phyloP scores from a whole-genome alignment of 2,888 invertebrate genomes.

The Cistogaster globosa region DNA sequence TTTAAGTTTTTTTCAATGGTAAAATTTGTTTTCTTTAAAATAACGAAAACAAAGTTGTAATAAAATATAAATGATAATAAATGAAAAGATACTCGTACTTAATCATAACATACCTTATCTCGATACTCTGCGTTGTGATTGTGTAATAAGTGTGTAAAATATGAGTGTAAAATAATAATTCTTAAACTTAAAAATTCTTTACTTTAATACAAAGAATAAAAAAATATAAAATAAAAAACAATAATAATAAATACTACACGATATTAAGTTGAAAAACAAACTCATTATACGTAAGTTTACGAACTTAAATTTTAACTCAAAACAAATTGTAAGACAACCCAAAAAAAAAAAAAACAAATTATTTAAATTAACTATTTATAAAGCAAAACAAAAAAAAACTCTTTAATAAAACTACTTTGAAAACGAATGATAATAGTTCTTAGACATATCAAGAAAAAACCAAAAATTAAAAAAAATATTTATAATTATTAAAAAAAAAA shows the following conservation, averaged over 20 bases:
- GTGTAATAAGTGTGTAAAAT: constrained; percentile 80
- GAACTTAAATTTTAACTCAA: constrained; percentile 42
- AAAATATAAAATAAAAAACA: neutral
- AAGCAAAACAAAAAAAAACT: constrained; percentile 6
- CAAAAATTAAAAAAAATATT: neutral
- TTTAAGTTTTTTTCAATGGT: too few relatives aligned
- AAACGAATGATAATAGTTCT: constrained; percentile 83
- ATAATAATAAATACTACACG: neutral
- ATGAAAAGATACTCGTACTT: constrained; percentile 46
- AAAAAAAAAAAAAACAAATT: neutral
- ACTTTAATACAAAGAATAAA: constrained; percentile 59
- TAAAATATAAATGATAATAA: constrained; percentile 40
- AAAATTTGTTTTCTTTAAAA: too few relatives aligned
- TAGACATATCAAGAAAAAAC: constrained; percentile 81
- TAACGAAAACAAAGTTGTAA: constrained; percentile 4
- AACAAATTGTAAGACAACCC: constrained; percentile 9
- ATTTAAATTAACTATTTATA: constrained; percentile 43
- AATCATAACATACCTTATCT: constrained; percentile 76
- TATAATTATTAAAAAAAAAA: constrained; percentile 16
- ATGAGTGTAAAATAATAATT: constrained; percentile 66
- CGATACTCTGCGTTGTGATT: constrained; percentile 82
- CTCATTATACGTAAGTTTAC: constrained; percentile 68
- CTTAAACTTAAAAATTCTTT: constrained; percentile 58
- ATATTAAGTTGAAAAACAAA: constrained; percentile 18
- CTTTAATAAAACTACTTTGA: constrained; percentile 74